Conservation (phyloP, 1,140 invertebrate species). For the Sminthurides bifidus region DNA sequence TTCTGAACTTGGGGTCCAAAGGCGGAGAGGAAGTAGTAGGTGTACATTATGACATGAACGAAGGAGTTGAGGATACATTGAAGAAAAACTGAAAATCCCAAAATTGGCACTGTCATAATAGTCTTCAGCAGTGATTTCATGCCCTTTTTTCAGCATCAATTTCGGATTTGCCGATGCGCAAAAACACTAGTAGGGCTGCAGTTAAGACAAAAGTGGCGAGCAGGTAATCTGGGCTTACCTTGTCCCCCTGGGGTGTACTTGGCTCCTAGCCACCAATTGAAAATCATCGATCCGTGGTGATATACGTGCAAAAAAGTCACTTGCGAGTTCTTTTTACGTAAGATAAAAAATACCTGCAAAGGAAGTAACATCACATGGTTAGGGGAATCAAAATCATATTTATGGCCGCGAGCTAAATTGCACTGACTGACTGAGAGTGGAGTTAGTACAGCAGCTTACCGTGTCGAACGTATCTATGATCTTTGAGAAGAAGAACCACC, state of each 20-base stretch:
- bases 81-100: slow-evolving; percentile 36
- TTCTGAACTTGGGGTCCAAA: slow-evolving; percentile 43
- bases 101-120: too few relatives aligned
- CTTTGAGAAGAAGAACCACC: slow-evolving; percentile 97
- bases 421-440: too few relatives aligned
- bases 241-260: slow-evolving; percentile 36
- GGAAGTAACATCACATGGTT: background rate
- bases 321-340: slow-evolving; percentile 72
- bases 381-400: background rate
- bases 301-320: slow-evolving; percentile 81
- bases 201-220: too few relatives aligned
- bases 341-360: slow-evolving; percentile 60
- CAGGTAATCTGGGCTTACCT: too few relatives aligned
- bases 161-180: too few relatives aligned
- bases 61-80: slow-evolving; percentile 42
- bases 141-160: too few relatives aligned
- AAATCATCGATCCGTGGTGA: slow-evolving; percentile 54
- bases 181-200: too few relatives aligned
- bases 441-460: too few relatives aligned
- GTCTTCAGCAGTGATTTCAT: too few relatives aligned
- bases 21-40: slow-evolving; percentile 45
- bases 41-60: slow-evolving; percentile 47
- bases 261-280: slow-evolving; percentile 40
- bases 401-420: too few relatives aligned
- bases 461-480: slow-evolving; percentile 84